A percentile compares a stretch with the other conserved stretches of the same genome.
Conservation (phyloP, 2,888 invertebrate genomes). For the Orthosia cruda region DNA sequence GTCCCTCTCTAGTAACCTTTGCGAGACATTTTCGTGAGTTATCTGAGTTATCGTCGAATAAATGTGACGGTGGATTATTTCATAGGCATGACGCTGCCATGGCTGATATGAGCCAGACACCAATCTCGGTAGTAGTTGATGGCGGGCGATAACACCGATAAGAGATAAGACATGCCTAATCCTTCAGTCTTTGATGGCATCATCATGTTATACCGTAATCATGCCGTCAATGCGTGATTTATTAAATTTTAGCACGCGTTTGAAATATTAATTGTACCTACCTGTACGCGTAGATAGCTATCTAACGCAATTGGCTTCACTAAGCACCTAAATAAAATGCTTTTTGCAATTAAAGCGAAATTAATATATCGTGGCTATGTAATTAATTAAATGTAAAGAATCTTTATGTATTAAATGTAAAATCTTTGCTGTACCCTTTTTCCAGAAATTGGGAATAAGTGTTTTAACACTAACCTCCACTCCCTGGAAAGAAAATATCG, state of each 20-base stretch:
- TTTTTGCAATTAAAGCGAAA: too few relatives aligned
- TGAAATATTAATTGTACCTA: background rate
- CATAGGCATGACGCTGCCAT: slow-evolving; percentile 1
- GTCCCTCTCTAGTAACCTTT: background rate
- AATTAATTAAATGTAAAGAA: too few relatives aligned
- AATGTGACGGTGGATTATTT: slow-evolving; percentile 36
- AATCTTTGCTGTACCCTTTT: background rate
- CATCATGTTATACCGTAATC: slow-evolving; percentile 44
- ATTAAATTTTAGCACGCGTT: slow-evolving; percentile 14
- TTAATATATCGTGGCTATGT: too few relatives aligned
- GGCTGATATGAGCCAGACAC: slow-evolving; percentile 61
- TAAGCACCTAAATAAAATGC: background rate
- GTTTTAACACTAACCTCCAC: too few relatives aligned
- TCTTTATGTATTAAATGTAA: too few relatives aligned
- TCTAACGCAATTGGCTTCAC: background rate
- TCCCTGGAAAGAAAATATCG: too few relatives aligned
- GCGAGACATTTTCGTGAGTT: slow-evolving; percentile 9
- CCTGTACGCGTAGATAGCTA: background rate
- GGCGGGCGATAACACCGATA: slow-evolving; percentile 72
- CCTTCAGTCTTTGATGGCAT: slow-evolving; percentile 62
- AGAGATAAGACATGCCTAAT: slow-evolving; percentile 72
- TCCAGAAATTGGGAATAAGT: too few relatives aligned
- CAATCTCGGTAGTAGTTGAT: slow-evolving; percentile 68
- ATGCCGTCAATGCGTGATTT: slow-evolving; percentile 63
- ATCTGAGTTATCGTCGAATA: background rate